phyloP scores from a whole-genome alignment of 2,113 vertebrate genomes.

The Phocoena phocoena region DNA sequence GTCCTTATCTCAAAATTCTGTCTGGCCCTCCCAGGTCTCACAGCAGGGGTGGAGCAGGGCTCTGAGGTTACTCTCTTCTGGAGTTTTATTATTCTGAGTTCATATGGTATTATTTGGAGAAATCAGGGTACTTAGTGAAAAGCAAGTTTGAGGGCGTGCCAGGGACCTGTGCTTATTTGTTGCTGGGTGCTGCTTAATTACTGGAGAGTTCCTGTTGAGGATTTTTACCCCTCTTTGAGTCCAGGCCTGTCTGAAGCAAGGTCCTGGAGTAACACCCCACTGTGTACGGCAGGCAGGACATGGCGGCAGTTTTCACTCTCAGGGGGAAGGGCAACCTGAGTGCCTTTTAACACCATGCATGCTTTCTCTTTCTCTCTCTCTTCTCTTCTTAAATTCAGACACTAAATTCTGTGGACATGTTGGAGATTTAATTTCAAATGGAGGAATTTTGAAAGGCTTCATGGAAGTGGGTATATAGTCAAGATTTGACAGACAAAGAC shows the following conservation, averaged over 20 bases:
- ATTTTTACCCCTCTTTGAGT: too few relatives aligned
- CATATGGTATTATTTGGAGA: background rate
- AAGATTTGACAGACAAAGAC: constrained; percentile 24
- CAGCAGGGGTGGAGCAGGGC: background rate
- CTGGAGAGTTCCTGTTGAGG: too few relatives aligned
- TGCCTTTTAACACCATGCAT: background rate
- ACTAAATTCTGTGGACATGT: background rate
- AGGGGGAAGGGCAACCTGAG: too few relatives aligned
- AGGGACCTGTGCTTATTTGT: background rate
- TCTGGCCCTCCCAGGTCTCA: background rate
- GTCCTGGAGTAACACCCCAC: too few relatives aligned
- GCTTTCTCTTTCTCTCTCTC: background rate
- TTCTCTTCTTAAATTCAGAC: background rate
- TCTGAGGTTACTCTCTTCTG: background rate
- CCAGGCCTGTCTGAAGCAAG: too few relatives aligned
- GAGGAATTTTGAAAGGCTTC: background rate
- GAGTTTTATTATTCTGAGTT: background rate
- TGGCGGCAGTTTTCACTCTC: too few relatives aligned
- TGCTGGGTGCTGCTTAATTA: too few relatives aligned
- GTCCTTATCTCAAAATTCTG: background rate
- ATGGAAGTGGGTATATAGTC: background rate
- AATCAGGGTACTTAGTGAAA: background rate
- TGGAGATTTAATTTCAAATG: background rate
- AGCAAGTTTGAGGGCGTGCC: background rate
- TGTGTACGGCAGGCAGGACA: too few relatives aligned